Conservation (phyloP, 2,888 invertebrate species). For the Prosapia bicincta region DNA sequence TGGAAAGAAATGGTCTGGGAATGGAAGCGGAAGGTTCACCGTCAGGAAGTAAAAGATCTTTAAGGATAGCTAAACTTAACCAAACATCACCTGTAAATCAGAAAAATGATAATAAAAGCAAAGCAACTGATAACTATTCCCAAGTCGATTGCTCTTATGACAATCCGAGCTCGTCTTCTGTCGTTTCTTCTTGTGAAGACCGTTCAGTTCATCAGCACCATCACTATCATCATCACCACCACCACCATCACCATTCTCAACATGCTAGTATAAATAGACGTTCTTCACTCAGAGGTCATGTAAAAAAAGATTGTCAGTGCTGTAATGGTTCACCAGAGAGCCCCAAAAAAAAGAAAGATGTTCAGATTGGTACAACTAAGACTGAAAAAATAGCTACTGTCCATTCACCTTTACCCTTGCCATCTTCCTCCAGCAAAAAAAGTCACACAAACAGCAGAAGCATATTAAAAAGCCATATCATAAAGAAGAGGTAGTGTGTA, state of each 20-base stretch:
- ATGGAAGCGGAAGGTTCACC: slow-evolving; percentile 5
- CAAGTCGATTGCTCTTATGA: slow-evolving; percentile 28
- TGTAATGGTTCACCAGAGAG: slow-evolving; percentile 57
- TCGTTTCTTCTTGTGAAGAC: slow-evolving; percentile 14
- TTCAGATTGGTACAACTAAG: slow-evolving; percentile 25
- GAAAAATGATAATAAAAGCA: neutral
- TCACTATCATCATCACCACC: no score
- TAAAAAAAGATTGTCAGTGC: slow-evolving; percentile 60
- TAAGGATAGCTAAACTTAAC: slow-evolving; percentile 7
- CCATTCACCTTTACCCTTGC: slow-evolving; percentile 18
- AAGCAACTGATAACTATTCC: neutral
- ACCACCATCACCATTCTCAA: slow-evolving; percentile 42
- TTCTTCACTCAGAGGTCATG: slow-evolving; percentile 55
- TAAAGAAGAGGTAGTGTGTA: slow-evolving; percentile 24
- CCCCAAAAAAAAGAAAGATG: slow-evolving; percentile 48
- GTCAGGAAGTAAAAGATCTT: slow-evolving; percentile 4
- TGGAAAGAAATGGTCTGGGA: slow-evolving; percentile 18
- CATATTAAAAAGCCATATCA: slow-evolving; percentile 22
- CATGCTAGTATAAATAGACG: slow-evolving; percentile 44
- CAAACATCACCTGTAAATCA: neutral
- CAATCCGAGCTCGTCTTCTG: slow-evolving; percentile 33
- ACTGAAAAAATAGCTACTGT: slow-evolving; percentile 33
- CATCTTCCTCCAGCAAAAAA: neutral
- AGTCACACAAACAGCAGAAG: slow-evolving; percentile 6
- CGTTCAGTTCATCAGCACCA: neutral